Percentiles rank a stretch among this genome's conserved stretches.
Evolutionary conservation across 1,140 invertebrate genomes (phyloP).

Genomic region (Bombus terrestris): DNA sequence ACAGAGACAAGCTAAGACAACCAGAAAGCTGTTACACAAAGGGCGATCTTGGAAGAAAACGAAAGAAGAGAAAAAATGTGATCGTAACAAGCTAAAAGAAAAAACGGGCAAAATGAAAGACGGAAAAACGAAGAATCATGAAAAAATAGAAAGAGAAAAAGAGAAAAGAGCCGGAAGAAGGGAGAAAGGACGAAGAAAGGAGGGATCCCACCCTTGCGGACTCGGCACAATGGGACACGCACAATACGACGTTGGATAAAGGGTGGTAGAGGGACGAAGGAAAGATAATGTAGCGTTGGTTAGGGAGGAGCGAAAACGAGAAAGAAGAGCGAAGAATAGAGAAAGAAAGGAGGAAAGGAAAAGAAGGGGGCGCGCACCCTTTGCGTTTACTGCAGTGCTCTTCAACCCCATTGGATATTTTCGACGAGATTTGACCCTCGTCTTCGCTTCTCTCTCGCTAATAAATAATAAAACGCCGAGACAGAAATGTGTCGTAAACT

Average conservation of each 20-base stretch:
- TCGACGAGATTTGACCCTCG: conserved; percentile 62
- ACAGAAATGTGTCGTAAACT: conserved; percentile 36
- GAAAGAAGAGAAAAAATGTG: not conserved
- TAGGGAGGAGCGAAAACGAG: not conserved
- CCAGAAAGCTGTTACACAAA: not conserved
- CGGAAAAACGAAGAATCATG: not conserved
- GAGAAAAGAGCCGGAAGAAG: not conserved
- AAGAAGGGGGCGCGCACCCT: conserved; percentile 34
- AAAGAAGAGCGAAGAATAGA: not conserved
- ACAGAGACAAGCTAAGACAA: no score
- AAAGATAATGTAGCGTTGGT: not conserved
- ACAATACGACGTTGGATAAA: conserved; percentile 48
- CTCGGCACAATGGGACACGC: conserved; percentile 58
- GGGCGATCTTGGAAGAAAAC: not conserved
- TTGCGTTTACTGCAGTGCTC: conserved; percentile 36
- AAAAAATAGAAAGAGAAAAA: not conserved
- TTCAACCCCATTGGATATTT: conserved; percentile 57
- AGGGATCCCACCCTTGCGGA: conserved; percentile 40
- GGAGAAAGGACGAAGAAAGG: not conserved
- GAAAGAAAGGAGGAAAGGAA: conserved; percentile 13
- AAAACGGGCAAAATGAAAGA: not conserved
- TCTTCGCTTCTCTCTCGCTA: conserved; percentile 22
- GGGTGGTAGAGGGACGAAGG: conserved; percentile 27
- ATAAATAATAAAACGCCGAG: conserved; percentile 61
- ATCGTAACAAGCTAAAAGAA: not conserved